These are phyloP conservation scores for Indicator indicator DNA, from an alignment of 2,113 vertebrate species.

Conservation along the genomic window DNA sequence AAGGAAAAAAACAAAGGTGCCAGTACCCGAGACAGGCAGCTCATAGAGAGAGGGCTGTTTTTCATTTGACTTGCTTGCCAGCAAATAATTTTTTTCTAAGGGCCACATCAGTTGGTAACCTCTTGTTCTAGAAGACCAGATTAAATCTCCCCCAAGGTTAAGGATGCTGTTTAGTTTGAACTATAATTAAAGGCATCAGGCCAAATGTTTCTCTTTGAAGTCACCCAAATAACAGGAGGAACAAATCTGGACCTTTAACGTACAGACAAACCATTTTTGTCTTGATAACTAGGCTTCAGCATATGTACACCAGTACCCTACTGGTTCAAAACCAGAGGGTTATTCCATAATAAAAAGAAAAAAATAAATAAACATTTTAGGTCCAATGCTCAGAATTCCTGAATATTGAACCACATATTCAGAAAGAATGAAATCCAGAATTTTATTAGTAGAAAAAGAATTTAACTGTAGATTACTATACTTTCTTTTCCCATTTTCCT, in stretches of 20 bases:
- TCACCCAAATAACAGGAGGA: constrained; percentile 42
- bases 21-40: background rate
- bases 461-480: background rate
- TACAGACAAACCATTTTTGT: background rate
- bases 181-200: constrained; percentile 38
- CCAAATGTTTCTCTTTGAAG: constrained; percentile 41
- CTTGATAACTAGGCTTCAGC: background rate
- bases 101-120: background rate
- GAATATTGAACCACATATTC: background rate
- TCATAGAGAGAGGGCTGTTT: background rate
- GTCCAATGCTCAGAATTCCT: background rate
- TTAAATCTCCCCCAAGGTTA: constrained; percentile 42
- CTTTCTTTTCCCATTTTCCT: background rate
- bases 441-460: background rate
- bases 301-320: background rate
- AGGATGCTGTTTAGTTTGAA: constrained; percentile 9
- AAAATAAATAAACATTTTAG: background rate
- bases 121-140: background rate
- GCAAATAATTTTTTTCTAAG: background rate
- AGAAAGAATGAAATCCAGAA: background rate
- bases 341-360: background rate
- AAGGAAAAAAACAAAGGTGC: background rate
- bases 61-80: background rate
- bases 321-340: background rate
- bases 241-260: constrained; percentile 28